Conservation (phyloP, 2,888 invertebrate species). For the Caenorhabditis plicata region DNA sequence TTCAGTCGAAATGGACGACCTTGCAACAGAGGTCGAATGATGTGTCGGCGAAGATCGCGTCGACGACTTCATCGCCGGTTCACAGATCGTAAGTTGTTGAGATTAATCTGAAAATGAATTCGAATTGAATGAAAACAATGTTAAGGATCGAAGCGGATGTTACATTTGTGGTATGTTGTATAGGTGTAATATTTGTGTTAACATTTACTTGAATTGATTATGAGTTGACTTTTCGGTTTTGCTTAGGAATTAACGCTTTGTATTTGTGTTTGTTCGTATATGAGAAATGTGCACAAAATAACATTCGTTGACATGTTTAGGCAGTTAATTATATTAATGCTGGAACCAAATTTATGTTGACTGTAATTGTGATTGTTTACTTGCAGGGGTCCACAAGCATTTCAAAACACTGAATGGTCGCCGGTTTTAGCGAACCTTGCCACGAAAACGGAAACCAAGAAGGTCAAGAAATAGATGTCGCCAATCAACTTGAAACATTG, state of each 20-base stretch:
- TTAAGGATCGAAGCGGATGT: constrained; percentile 26
- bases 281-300: neutral
- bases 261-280: neutral
- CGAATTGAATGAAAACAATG: neutral
- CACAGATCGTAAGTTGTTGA: too few relatives aligned
- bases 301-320: neutral
- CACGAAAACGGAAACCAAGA: constrained; percentile 27
- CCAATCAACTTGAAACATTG: too few relatives aligned
- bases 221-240: neutral
- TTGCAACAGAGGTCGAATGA: constrained; percentile 12
- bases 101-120: neutral
- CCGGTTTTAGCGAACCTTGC: constrained; percentile 21
- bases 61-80: neutral
- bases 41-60: neutral
- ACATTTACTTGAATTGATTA: neutral
- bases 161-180: constrained; percentile 1
- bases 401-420: constrained; percentile 31
- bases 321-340: neutral
- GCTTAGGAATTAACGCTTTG: neutral
- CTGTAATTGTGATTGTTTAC: neutral
- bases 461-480: constrained; percentile 15
- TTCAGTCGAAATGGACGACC: constrained; percentile 28
- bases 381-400: constrained; percentile 7
- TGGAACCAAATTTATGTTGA: too few relatives aligned
- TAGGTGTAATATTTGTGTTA: neutral